Percentiles rank a stretch among this genome's conserved stretches.
Conservation (phyloP, 1,140 invertebrate genomes). For the Rhizoglyphus robini region DNA sequence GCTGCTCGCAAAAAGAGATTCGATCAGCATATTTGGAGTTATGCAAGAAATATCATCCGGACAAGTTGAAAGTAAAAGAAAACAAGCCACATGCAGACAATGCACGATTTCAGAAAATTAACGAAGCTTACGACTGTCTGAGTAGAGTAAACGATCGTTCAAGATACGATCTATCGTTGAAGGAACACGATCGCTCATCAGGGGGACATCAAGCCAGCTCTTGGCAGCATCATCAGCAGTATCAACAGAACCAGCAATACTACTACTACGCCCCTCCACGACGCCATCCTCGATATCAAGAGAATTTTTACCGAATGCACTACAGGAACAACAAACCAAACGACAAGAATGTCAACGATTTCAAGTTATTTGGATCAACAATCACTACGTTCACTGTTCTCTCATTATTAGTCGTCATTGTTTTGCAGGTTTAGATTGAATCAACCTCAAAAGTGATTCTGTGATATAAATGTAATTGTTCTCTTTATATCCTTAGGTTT, state of each 20-base stretch:
- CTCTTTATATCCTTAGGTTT: too few relatives aligned
- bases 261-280: background rate
- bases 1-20: constrained; percentile 14
- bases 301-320: too few relatives aligned
- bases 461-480: too few relatives aligned
- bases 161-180: background rate
- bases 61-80: background rate
- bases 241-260: background rate
- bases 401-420: background rate
- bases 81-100: background rate
- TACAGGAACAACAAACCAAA: too few relatives aligned
- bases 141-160: background rate
- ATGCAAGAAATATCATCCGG: constrained; percentile 17
- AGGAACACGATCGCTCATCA: background rate
- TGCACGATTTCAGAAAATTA: constrained; percentile 12
- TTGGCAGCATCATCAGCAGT: background rate
- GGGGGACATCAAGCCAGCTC: background rate
- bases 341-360: background rate
- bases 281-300: background rate
- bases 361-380: background rate
- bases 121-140: constrained; percentile 13
- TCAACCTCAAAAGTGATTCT: too few relatives aligned
- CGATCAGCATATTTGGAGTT: background rate
- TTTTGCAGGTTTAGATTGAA: too few relatives aligned
- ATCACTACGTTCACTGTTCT: background rate